Evolutionary conservation across 2,888 invertebrate genomes (phyloP).

Genomic region (Mamestra brassicae): DNA sequence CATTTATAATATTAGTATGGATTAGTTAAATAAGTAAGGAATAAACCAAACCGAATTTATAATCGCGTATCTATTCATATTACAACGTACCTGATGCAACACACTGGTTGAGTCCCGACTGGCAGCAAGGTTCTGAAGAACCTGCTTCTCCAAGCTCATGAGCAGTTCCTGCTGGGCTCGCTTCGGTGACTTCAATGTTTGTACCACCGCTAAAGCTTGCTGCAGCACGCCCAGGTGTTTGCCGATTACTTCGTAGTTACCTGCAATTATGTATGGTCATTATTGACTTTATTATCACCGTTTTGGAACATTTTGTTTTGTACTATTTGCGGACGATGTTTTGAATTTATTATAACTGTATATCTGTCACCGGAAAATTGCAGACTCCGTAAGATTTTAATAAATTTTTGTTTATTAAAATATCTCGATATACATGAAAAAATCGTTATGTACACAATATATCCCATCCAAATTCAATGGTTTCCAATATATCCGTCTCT

Average conservation of each 20-base stretch:
- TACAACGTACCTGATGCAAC: slow-evolving; percentile 82
- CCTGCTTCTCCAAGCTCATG: slow-evolving; percentile 91
- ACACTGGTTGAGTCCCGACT: slow-evolving; percentile 91
- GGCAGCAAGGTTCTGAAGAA: slow-evolving; percentile 90
- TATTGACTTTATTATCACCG: neutral
- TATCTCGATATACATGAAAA: too few relatives aligned
- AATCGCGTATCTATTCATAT: neutral
- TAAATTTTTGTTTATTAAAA: too few relatives aligned
- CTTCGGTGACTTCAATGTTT: slow-evolving; percentile 91
- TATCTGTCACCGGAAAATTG: too few relatives aligned
- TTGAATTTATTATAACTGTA: neutral
- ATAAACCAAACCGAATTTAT: too few relatives aligned
- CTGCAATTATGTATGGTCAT: slow-evolving; percentile 66
- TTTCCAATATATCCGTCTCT: too few relatives aligned
- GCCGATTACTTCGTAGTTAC: slow-evolving; percentile 84
- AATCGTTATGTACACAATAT: too few relatives aligned
- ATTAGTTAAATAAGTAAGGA: too few relatives aligned
- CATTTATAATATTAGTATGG: too few relatives aligned
- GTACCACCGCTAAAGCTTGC: slow-evolving; percentile 88
- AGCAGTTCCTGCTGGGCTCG: slow-evolving; percentile 90
- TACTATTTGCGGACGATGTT: neutral
- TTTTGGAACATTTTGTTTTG: neutral
- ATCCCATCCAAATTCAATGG: too few relatives aligned
- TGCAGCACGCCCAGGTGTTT: slow-evolving; percentile 85
- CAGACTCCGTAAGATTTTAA: too few relatives aligned